Evolutionary conservation across 2,888 invertebrate genomes (phyloP), one percentile per base, ranked within the genome.

Genomic region (Steinernema hermaphroditum): DNA sequence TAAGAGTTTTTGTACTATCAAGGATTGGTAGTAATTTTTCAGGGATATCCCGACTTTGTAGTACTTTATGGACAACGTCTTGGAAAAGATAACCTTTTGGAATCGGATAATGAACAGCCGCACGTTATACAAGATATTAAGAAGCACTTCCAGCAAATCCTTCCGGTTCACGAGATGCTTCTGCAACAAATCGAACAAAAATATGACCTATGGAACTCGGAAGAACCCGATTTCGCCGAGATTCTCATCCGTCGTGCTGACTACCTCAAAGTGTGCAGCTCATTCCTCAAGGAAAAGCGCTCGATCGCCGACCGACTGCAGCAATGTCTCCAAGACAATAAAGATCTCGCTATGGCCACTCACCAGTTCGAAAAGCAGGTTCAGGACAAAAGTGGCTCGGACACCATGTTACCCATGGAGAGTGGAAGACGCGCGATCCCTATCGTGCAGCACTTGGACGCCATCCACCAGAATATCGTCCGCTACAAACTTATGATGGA

Each of bases 401-500:
- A 74, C 72, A 72, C 1, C 29, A 14, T 41, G 32, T 41, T 24
- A 12, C 57, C 54, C 9, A 46, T 46, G 12, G 24, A 37, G 19
- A 75, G 34, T n/a, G 49, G 68, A 24, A 29, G 69, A 44, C 72
- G 43, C 9, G 74, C 71, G 4, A 73, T 73, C 44, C 71, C 73
- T 19, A 57, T 77, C 32, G 78, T 75, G 32, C 54, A 74, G 75
- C 78, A 78, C n/a, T 43, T 78, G 70, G 80, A 81, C 68, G 74
- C 73, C 9, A 78, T 78, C 8, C 78, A 78, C 41, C 78, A 78
- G 62, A 78, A 78, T 37, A 68, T 78, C 29, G 75, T 80, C n/a
- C 74, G 81, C 68, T 85, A 84, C 75, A 82, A 81, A 70, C 74
- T 82, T 27, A 72, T 85, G 69, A 85, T 85, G 85, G 74, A 81